These are phyloP conservation scores for Rachycentron canadum DNA, from an alignment of 2,797 vertebrate genomes.

Conservation along the genomic window DNA sequence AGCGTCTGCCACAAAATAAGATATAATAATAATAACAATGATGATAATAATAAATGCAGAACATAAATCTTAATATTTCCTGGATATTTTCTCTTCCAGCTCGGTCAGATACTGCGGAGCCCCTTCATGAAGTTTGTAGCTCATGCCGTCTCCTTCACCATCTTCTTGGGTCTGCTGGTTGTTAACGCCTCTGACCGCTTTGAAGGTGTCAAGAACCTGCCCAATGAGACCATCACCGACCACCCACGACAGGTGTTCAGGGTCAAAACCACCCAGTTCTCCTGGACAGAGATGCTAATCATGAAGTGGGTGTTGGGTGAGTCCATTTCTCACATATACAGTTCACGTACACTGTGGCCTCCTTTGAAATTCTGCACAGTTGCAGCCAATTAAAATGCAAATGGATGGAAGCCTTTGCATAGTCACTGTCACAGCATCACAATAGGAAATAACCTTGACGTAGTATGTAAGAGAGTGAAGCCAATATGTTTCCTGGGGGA, in stretches of 20 bases:
- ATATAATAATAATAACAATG: too few species aligned
- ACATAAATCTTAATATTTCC: not conserved
- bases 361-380: conserved; percentile 13
- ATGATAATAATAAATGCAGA: not conserved
- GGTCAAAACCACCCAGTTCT: conserved; percentile 97
- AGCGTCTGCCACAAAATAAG: not conserved
- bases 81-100: conserved; percentile 75
- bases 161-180: conserved; percentile 94
- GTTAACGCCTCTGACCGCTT: conserved; percentile 96
- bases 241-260: conserved; percentile 96
- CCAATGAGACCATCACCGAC: conserved; percentile 97
- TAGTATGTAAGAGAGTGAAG: not conserved
- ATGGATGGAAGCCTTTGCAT: not conserved
- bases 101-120: conserved; percentile 94
- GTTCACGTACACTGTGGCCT: not conserved
- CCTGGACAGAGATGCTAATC: conserved; percentile 97
- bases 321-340: conserved; percentile 47
- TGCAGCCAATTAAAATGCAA: conserved; percentile 34
- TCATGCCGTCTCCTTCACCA: conserved; percentile 96
- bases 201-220: conserved; percentile 95
- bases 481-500: not conserved
- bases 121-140: conserved; percentile 99
- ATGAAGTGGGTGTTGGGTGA: conserved; percentile 99
- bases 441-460: conserved; percentile 36
- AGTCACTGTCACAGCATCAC: not conserved